Base-by-base conservation (phyloP, 2,888 invertebrate species). In the Fissipunctia ypsillon region DNA sequence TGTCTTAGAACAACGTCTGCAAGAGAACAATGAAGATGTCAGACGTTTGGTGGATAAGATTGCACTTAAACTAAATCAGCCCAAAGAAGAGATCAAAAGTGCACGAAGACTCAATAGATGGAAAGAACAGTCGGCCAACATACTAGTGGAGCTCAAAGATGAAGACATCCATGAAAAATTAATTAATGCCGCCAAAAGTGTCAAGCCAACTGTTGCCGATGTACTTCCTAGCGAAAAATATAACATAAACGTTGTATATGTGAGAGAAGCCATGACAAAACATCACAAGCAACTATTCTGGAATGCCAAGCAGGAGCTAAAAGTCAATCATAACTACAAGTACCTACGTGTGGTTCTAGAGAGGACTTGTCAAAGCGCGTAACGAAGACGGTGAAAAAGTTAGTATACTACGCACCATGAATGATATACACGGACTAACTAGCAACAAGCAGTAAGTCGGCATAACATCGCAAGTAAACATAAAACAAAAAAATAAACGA, bases 251-350 rank as follows among this genome's bases (percentile, higher is more conserved):
- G 9, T 57, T 4, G 48, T 73, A 25, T 68, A 57, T 43, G 63
- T 73, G 3, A 69, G 68, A 57, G 68, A 68, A 61, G 43, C 73
- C 0, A 73, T 73, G 73, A 63, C 68, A 6, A 60, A 68, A 56
- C 50, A 45, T 10, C 45, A 68, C 28, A 73, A 73, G 25, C 66
- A 69, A 64, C 12, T 73, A 43, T 56, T 73, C 19, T 73, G 68
- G 68, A 48, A 68, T 10, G 68, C 73, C 1, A 73, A 73, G 54
- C 73, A 73, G 38, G 73, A 73, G 12, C 68, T 73, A 19, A 73
- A 68, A 57, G 14, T 50, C 2, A 68, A 73, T 5, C 56, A 43
- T 1, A 63, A 57, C 16, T 73, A 28, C 45, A 73, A 73, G n/a
- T 68, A 73, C 12, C n/a, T n/a, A n/a, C n/a, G 73, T 68, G n/a